A percentile compares a stretch with the other conserved stretches of the same genome.
Conservation (phyloP, 2,113 vertebrate species). For the Cichladusa arquata region DNA sequence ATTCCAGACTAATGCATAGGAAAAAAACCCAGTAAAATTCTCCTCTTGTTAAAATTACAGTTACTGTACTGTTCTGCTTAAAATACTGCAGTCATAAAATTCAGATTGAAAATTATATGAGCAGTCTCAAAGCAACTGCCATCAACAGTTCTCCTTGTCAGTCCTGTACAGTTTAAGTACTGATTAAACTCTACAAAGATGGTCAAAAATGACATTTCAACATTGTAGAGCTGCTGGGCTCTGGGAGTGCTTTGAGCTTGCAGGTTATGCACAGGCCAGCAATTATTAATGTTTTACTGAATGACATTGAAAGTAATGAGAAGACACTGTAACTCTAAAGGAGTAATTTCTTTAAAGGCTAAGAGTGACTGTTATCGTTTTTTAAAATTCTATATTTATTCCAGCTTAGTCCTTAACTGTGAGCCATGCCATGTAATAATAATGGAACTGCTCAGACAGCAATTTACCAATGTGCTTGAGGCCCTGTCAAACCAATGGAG, state of each 20-base stretch:
- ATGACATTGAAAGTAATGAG: neutral
- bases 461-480: slow-evolving; percentile 16
- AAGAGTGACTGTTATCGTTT: neutral
- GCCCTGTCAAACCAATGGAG: slow-evolving; percentile 27
- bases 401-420: neutral
- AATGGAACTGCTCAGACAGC: slow-evolving; percentile 16
- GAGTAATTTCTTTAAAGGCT: slow-evolving; percentile 28
- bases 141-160: slow-evolving; percentile 1
- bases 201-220: slow-evolving; percentile 35
- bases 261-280: slow-evolving; percentile 42
- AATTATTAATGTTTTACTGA: slow-evolving; percentile 8
- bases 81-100: slow-evolving; percentile 18
- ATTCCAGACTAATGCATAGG: neutral
- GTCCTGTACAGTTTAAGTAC: neutral
- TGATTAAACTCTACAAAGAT: slow-evolving; percentile 7
- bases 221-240: neutral
- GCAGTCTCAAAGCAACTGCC: slow-evolving; percentile 2
- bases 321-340: slow-evolving; percentile 32
- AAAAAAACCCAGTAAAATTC: neutral
- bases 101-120: slow-evolving; percentile 1
- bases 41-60: slow-evolving; percentile 42
- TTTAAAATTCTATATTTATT: neutral
- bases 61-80: neutral
- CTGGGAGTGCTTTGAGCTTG: slow-evolving; percentile 41
- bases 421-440: neutral